phyloP scores from a whole-genome alignment of 2,113 vertebrate species.

The Mungos mungo region DNA sequence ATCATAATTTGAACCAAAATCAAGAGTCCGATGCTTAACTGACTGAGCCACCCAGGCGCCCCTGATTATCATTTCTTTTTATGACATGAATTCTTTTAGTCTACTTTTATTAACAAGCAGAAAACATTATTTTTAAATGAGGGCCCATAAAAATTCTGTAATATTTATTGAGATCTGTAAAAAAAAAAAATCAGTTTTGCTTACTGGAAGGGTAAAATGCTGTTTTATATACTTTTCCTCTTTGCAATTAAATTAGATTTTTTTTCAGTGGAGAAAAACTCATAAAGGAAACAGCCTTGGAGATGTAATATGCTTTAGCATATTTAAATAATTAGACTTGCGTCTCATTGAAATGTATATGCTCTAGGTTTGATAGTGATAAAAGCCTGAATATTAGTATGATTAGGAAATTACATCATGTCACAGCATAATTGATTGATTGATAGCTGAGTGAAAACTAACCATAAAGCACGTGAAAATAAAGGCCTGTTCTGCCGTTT shows the following conservation, averaged over 20 bases:
- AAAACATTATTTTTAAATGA: constrained; percentile 62
- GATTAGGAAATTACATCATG: constrained; percentile 87
- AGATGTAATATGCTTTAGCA: constrained; percentile 80
- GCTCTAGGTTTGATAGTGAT: constrained; percentile 82
- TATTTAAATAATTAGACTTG: constrained; percentile 90
- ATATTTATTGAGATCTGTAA: constrained; percentile 62
- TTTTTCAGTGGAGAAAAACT: constrained; percentile 68
- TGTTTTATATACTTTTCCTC: constrained; percentile 77
- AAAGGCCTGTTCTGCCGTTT: constrained; percentile 63
- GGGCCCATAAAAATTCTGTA: constrained; percentile 54
- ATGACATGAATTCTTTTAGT: constrained; percentile 29
- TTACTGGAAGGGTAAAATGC: constrained; percentile 73
- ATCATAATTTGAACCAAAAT: too few relatives aligned
- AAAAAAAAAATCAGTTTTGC: constrained; percentile 20
- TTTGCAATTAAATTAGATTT: constrained; percentile 76
- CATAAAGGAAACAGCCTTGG: constrained; percentile 77
- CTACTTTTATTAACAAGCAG: constrained; percentile 64
- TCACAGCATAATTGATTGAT: constrained; percentile 85
- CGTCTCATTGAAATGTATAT: constrained; percentile 82
- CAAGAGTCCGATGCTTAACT: too few relatives aligned
- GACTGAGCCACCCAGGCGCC: too few relatives aligned
- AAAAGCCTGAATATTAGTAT: constrained; percentile 85
- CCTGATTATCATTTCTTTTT: not conserved
- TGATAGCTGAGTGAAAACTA: constrained; percentile 85
- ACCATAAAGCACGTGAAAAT: constrained; percentile 76